Evolutionary conservation across 2,888 invertebrate genomes (phyloP).

Genomic region (Aleiodes alternator): DNA sequence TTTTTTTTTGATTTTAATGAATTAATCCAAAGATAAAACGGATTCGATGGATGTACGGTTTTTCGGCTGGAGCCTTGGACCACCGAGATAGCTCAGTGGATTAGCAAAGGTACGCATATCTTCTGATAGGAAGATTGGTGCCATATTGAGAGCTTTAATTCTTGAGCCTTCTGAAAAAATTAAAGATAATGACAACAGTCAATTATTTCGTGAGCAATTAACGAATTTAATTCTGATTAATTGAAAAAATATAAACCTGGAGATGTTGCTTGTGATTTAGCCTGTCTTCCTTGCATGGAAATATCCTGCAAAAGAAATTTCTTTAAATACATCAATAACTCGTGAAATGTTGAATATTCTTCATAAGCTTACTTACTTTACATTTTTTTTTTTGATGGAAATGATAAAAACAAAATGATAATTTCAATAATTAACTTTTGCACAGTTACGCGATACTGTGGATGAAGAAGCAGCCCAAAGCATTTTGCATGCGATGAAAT

Average conservation of each 20-base stretch:
- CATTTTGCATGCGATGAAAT: slow-evolving; percentile 64
- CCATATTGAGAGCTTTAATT: slow-evolving; percentile 58
- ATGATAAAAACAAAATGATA: not conserved
- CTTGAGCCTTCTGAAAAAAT: slow-evolving; percentile 59
- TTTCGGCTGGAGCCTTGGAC: slow-evolving; percentile 77
- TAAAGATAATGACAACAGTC: too few relatives aligned
- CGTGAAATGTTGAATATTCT: not conserved
- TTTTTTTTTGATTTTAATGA: slow-evolving; percentile 8
- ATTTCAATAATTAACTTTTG: slow-evolving; percentile 39
- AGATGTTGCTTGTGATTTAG: slow-evolving; percentile 39
- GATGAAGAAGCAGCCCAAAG: slow-evolving; percentile 59
- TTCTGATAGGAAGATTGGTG: slow-evolving; percentile 78
- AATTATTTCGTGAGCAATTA: too few relatives aligned
- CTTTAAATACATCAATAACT: not conserved
- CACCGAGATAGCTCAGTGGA: slow-evolving; percentile 84
- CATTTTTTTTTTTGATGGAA: not conserved
- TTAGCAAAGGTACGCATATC: slow-evolving; percentile 79
- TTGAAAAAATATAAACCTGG: slow-evolving; percentile 29
- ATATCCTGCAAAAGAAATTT: slow-evolving; percentile 32
- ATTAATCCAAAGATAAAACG: slow-evolving; percentile 81
- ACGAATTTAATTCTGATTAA: not conserved
- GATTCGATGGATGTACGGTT: slow-evolving; percentile 82
- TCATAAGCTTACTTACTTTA: slow-evolving; percentile 20
- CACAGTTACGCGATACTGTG: slow-evolving; percentile 33
- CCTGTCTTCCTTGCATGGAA: slow-evolving; percentile 4